Conservation (phyloP, 2,888 invertebrate species). For the Amiota mariae region DNA sequence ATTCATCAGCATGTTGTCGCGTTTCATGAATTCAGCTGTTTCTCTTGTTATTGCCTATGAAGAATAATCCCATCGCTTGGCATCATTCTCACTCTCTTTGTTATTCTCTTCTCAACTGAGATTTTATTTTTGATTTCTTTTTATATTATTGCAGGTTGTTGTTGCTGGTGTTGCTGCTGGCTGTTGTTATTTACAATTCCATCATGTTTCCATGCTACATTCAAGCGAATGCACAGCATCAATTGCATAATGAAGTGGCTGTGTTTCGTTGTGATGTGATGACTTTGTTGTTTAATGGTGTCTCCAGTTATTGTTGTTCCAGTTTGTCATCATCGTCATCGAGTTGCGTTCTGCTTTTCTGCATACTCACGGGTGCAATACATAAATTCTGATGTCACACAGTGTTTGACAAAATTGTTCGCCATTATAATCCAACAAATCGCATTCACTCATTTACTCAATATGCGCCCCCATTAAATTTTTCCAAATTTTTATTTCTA, state of each 20-base stretch:
- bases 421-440: too few relatives aligned
- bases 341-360: neutral
- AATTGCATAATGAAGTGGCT: constrained; percentile 34
- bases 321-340: neutral
- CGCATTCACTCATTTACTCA: too few relatives aligned
- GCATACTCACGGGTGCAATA: constrained; percentile 15
- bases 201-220: neutral
- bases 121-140: too few relatives aligned
- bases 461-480: too few relatives aligned
- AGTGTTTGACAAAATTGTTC: too few relatives aligned
- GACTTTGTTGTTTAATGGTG: neutral
- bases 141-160: too few relatives aligned
- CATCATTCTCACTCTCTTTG: neutral
- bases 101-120: neutral
- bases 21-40: too few relatives aligned
- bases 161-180: neutral
- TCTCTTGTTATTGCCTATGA: too few relatives aligned
- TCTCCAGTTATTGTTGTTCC: neutral
- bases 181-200: constrained; percentile 1
- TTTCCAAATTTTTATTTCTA: too few relatives aligned
- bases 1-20: too few relatives aligned
- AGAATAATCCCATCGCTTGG: too few relatives aligned
- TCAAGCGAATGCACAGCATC: neutral
- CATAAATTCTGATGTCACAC: constrained; percentile 18
- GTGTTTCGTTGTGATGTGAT: neutral